Evolutionary conservation across 2,888 invertebrate species (phyloP).

Genomic region (Euspilapteryx auroguttella): DNA sequence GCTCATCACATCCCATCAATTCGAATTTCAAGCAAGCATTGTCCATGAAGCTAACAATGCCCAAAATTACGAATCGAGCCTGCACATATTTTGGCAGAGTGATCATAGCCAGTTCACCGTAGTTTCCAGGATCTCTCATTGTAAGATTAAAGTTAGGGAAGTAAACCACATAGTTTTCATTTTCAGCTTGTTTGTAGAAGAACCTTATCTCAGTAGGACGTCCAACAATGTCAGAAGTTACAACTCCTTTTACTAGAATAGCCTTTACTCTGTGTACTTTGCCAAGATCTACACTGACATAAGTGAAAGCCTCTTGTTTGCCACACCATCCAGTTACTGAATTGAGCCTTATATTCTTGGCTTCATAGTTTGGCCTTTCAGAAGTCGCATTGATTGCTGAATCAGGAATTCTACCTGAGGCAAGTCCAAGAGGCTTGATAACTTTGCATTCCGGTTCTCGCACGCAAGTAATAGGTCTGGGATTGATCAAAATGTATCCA

Average conservation of each 20-base stretch:
- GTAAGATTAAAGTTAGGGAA: constrained; percentile 96
- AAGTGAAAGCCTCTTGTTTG: constrained; percentile 95
- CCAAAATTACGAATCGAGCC: constrained; percentile 91
- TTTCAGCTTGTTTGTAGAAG: constrained; percentile 94
- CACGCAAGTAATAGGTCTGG: constrained; percentile 86
- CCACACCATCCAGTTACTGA: constrained; percentile 96
- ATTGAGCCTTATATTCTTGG: constrained; percentile 83
- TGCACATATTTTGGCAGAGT: constrained; percentile 91
- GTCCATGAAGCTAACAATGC: constrained; percentile 95
- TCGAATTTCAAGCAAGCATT: constrained; percentile 96
- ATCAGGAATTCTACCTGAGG: constrained; percentile 91
- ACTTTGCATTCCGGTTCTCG: constrained; percentile 93
- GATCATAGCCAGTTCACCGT: constrained; percentile 95
- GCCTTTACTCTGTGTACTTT: constrained; percentile 92
- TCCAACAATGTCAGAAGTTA: constrained; percentile 93
- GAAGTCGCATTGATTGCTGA: constrained; percentile 95
- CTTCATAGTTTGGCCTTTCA: constrained; percentile 90
- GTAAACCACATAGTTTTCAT: constrained; percentile 94
- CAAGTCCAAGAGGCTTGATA: constrained; percentile 86
- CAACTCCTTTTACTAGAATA: constrained; percentile 90
- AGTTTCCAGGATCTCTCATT: constrained; percentile 93
- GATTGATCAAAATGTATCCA: constrained; percentile 91
- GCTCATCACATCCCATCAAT: constrained; percentile 93
- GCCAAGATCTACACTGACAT: constrained; percentile 93
- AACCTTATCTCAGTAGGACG: constrained; percentile 95